Evolutionary conservation across 2,888 invertebrate genomes (phyloP).

Genomic region (Cetonia aurata): DNA sequence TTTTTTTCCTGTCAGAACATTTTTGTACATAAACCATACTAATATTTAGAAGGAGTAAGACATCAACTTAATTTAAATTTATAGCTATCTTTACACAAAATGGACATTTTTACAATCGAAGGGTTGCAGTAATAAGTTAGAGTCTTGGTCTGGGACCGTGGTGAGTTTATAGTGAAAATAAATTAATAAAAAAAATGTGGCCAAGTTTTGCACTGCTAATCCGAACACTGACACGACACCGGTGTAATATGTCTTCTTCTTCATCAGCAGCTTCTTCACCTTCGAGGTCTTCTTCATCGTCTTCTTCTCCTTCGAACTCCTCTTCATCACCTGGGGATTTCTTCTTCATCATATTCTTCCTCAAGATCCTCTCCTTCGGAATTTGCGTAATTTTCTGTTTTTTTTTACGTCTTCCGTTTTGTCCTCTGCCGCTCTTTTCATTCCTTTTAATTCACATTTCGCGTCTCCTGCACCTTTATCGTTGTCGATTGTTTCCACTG

Average conservation of each 20-base stretch:
- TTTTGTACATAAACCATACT: conserved; percentile 51
- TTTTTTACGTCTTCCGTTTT: conserved; percentile 82
- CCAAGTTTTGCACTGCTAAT: conserved; percentile 51
- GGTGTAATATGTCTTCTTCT: conserved; percentile 65
- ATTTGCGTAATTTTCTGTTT: conserved; percentile 82
- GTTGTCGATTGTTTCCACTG: conserved; percentile 84
- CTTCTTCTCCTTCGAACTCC: conserved; percentile 66
- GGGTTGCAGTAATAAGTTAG: conserved; percentile 65
- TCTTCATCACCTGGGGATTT: conserved; percentile 66
- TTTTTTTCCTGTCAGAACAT: conserved; percentile 41
- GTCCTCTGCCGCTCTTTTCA: conserved; percentile 89
- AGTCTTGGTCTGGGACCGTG: conserved; percentile 53
- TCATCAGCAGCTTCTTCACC: conserved; percentile 65
- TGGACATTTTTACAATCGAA: conserved; percentile 68
- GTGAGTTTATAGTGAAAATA: conserved; percentile 48
- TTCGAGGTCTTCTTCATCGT: conserved; percentile 66
- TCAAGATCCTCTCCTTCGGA: conserved; percentile 74
- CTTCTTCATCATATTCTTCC: conserved; percentile 72
- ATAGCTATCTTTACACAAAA: conserved; percentile 68
- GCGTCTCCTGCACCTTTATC: conserved; percentile 80
- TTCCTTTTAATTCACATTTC: conserved; percentile 87
- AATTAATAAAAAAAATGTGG: conserved; percentile 48
- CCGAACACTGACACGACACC: conserved; percentile 52
- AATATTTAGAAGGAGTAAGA: conserved; percentile 61
- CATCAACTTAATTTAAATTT: conserved; percentile 66